These are phyloP conservation scores for Pseudomugil tenellus DNA, from an alignment of 2,797 vertebrate species.

Conservation along the genomic window DNA sequence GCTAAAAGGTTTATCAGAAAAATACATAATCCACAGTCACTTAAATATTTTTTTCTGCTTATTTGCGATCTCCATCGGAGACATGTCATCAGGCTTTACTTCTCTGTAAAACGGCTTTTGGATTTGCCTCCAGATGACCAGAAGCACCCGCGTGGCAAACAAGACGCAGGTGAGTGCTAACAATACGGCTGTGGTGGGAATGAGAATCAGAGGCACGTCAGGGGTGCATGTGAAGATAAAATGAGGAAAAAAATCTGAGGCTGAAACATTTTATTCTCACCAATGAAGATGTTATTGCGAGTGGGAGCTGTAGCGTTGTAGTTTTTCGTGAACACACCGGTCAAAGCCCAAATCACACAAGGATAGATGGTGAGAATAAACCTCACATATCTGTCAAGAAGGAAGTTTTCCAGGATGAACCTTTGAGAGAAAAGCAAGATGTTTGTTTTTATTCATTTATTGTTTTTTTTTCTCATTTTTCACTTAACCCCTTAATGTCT, in stretches of 20 bases:
- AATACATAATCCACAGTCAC: constrained; percentile 12
- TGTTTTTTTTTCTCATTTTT: too few species aligned
- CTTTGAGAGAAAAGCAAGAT: constrained; percentile 55
- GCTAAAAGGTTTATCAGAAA: neutral
- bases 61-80: constrained; percentile 62
- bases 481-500: too few species aligned
- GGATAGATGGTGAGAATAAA: constrained; percentile 84
- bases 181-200: constrained; percentile 47
- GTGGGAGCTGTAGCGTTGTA: constrained; percentile 37
- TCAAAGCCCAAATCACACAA: constrained; percentile 78
- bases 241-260: too few species aligned
- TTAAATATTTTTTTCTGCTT: constrained; percentile 66
- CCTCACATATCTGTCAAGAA: constrained; percentile 81
- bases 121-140: constrained; percentile 66
- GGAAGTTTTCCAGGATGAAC: constrained; percentile 83
- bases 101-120: constrained; percentile 60
- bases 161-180: constrained; percentile 56
- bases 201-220: too few species aligned
- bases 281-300: constrained; percentile 71
- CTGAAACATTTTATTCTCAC: constrained; percentile 60
- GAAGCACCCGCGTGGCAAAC: constrained; percentile 37
- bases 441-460: too few species aligned
- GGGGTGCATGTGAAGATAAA: too few species aligned
- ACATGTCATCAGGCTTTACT: constrained; percentile 28
- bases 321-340: constrained; percentile 71